Conservation (phyloP, 2,888 invertebrate species). For the Drosophila birchii region DNA sequence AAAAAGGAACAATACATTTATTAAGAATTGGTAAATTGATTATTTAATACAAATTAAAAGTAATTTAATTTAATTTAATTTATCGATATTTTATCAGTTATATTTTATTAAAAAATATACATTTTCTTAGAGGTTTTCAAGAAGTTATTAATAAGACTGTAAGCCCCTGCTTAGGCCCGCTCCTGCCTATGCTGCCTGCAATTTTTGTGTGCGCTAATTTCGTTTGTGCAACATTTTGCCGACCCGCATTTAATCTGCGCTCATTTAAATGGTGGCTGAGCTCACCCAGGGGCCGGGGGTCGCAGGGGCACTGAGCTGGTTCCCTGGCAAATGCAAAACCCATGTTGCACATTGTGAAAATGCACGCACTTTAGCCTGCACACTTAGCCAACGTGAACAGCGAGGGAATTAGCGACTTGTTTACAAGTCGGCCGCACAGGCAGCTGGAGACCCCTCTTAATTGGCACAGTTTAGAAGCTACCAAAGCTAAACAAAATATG, state of each 20-base stretch:
- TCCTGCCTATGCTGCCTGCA: slow-evolving; percentile 22
- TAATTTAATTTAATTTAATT: background rate
- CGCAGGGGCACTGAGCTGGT: slow-evolving; percentile 8
- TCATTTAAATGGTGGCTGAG: slow-evolving; percentile 73
- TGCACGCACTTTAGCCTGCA: slow-evolving; percentile 65
- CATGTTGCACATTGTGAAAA: slow-evolving; percentile 72
- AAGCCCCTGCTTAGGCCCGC: background rate
- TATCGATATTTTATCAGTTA: too few relatives aligned
- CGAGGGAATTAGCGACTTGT: slow-evolving; percentile 60
- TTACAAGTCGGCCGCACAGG: slow-evolving; percentile 51
- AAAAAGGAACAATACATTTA: background rate
- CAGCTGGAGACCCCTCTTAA: slow-evolving; percentile 6
- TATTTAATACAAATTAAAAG: background rate
- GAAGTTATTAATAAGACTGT: rapidly evolving
- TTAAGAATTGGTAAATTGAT: background rate
- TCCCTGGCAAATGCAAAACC: slow-evolving; percentile 77
- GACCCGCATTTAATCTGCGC: slow-evolving; percentile 82
- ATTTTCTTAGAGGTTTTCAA: too few relatives aligned
- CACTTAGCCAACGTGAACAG: slow-evolving; percentile 12
- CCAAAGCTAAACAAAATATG: too few relatives aligned
- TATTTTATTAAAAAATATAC: too few relatives aligned
- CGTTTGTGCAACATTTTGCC: slow-evolving; percentile 72
- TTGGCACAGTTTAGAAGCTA: slow-evolving; percentile 12
- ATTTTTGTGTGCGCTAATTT: slow-evolving; percentile 75
- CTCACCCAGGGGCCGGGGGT: slow-evolving; percentile 38